Conservation (phyloP, 2,797 vertebrate genomes). For the Chrysocyon brachyurus region DNA sequence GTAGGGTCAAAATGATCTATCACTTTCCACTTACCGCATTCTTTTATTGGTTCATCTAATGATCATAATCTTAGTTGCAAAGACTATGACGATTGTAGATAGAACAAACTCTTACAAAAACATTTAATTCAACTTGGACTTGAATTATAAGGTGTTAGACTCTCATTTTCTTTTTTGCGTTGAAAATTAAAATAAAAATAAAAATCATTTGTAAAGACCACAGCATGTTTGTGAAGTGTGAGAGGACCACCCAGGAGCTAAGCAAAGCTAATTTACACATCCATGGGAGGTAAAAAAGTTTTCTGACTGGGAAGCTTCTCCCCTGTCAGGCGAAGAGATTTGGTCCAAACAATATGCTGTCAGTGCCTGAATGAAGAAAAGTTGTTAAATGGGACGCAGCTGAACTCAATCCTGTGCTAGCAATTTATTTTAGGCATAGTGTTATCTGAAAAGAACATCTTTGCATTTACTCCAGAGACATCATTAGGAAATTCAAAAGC, state of each 20-base stretch:
- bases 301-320: not conserved
- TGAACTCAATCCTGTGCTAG: constrained; percentile 8
- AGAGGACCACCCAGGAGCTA: not conserved
- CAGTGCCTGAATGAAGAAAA: not conserved
- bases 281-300: not conserved
- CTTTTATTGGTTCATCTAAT: not conserved
- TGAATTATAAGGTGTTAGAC: constrained; percentile 9
- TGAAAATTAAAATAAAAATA: not conserved
- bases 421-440: constrained; percentile 9
- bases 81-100: not conserved
- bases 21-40: not conserved
- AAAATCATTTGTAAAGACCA: constrained; percentile 6
- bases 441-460: not conserved
- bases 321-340: not conserved
- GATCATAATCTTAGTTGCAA: not conserved
- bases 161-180: not conserved
- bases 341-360: not conserved
- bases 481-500: not conserved
- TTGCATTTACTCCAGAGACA: not conserved
- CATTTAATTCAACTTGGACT: not conserved
- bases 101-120: not conserved
- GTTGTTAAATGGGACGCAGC: not conserved
- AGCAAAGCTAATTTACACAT: not conserved
- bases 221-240: not conserved
- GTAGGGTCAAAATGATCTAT: not conserved